These are phyloP conservation scores for Percina caprodes DNA, from an alignment of 2,113 vertebrate genomes.

Conservation along the genomic window DNA sequence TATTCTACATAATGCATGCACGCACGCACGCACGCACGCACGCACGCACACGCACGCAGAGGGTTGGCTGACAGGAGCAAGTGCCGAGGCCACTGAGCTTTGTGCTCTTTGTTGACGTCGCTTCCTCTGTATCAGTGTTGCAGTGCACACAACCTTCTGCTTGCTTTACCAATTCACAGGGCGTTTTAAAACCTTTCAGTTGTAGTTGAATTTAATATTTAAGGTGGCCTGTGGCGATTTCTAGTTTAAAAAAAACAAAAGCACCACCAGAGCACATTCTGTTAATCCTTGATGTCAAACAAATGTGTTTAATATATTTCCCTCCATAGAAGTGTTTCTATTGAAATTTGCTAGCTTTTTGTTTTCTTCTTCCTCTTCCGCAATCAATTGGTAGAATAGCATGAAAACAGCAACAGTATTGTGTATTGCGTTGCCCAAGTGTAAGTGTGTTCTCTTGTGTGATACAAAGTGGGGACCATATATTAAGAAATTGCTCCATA, in stretches of 20 bases:
- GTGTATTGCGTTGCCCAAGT: not conserved
- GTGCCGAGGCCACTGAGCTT: slow-evolving; percentile 10
- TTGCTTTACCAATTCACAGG: not conserved
- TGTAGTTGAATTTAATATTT: not conserved
- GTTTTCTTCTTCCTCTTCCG: not conserved
- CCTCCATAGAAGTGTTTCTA: not conserved
- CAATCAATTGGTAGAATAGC: not conserved
- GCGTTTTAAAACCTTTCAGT: not conserved
- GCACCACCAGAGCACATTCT: not conserved
- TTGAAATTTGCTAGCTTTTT: not conserved
- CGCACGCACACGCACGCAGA: not conserved
- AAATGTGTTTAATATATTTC: not conserved
- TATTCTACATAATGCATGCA: not conserved
- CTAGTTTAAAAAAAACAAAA: not conserved
- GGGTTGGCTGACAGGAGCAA: slow-evolving; percentile 35
- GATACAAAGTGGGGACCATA: not conserved
- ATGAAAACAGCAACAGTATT: not conserved
- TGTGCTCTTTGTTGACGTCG: slow-evolving; percentile 15
- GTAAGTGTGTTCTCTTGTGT: not conserved
- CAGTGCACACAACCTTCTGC: slow-evolving; percentile 15
- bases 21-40: not conserved
- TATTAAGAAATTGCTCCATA: not conserved
- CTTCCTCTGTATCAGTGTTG: slow-evolving; percentile 27
- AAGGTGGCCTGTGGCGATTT: slow-evolving; percentile 2
- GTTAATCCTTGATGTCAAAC: not conserved